Percentiles rank a stretch among this genome's conserved stretches.
phyloP scores from a whole-genome alignment of 2,888 invertebrate genomes.

The Microplitis deprimator region DNA sequence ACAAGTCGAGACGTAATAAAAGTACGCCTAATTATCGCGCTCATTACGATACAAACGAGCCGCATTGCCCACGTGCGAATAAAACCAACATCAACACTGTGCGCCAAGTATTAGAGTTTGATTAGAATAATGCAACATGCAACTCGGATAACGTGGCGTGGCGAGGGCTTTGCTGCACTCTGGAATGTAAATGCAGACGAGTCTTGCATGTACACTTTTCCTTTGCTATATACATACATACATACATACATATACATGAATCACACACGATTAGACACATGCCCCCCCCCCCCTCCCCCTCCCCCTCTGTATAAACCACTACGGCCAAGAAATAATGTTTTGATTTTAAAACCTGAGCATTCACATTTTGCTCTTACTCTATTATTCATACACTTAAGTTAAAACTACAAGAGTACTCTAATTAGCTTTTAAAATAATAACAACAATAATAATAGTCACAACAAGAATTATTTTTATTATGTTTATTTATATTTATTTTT shows the following conservation, averaged over 20 bases:
- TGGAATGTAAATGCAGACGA: constrained; percentile 60
- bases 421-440: not conserved
- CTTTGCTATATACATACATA: not conserved
- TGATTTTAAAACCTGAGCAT: constrained; percentile 31
- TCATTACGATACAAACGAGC: constrained; percentile 63
- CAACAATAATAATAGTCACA: not conserved
- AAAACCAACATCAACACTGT: constrained; percentile 56
- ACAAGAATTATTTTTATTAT: not conserved
- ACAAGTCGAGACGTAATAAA: constrained; percentile 35
- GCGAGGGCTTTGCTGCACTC: constrained; percentile 46
- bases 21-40: constrained; percentile 59
- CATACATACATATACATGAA: constrained; percentile 40
- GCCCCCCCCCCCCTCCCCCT: not conserved
- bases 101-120: constrained; percentile 57
- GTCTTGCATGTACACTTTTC: constrained; percentile 41
- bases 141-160: constrained; percentile 57
- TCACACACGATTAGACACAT: constrained; percentile 55
- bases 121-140: constrained; percentile 66
- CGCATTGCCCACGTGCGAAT: constrained; percentile 59
- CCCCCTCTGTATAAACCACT: not conserved
- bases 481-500: not conserved
- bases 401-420: constrained; percentile 12
- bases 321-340: constrained; percentile 12
- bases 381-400: constrained; percentile 11
- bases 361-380: constrained; percentile 20